Evolutionary conservation across 2,888 invertebrate genomes (phyloP).

Genomic region (Aleiodes leptofemur): DNA sequence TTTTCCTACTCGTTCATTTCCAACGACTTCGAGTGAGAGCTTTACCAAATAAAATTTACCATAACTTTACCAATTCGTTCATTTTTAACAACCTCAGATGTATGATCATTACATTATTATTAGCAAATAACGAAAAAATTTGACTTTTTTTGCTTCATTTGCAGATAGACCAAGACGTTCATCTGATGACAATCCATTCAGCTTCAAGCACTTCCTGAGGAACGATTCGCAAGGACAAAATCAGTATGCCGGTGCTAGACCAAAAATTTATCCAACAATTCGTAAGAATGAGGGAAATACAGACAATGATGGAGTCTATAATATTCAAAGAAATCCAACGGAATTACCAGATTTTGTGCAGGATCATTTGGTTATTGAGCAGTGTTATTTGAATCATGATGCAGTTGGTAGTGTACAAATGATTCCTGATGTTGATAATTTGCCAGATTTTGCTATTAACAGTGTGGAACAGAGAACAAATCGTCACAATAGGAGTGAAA

Average conservation of each 20-base stretch:
- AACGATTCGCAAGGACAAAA: constrained; percentile 81
- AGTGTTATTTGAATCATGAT: constrained; percentile 79
- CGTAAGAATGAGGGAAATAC: constrained; percentile 74
- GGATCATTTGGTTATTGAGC: constrained; percentile 90
- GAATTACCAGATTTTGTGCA: constrained; percentile 92
- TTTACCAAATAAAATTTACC: no score
- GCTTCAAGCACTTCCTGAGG: constrained; percentile 89
- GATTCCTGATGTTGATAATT: constrained; percentile 79
- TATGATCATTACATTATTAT: no score
- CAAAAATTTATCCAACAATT: constrained; percentile 80
- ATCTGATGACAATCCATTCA: constrained; percentile 86
- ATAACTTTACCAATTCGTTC: no score
- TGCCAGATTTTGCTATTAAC: constrained; percentile 82
- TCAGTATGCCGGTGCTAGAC: constrained; percentile 85
- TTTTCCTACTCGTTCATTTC: not conserved
- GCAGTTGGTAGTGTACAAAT: constrained; percentile 72
- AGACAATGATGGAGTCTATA: constrained; percentile 76
- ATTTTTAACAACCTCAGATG: no score
- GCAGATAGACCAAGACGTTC: constrained; percentile 18
- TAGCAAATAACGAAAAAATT: not conserved
- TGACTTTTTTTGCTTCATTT: not conserved
- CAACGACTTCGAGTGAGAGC: no score
- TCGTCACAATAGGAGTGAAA: constrained; percentile 46
- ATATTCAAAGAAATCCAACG: constrained; percentile 77
- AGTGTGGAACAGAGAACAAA: constrained; percentile 65